Base-by-base conservation (phyloP, 2,888 invertebrate species). In the Drosophila paranaensis region DNA sequence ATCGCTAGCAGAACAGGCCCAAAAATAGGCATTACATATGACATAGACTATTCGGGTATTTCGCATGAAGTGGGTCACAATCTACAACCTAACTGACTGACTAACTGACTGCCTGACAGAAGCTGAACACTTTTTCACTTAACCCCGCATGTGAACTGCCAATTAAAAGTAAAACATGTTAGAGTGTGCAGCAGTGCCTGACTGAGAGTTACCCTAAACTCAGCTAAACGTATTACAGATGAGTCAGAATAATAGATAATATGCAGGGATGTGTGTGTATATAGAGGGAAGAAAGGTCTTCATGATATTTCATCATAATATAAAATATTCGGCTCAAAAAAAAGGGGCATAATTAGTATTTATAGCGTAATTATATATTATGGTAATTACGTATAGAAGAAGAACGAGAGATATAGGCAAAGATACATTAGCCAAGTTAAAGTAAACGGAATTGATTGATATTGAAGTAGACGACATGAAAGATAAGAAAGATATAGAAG, bases 11-110 rank as follows among this genome's bases (percentile, higher is more conserved):
- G 62, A 83, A 50, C 54, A 50, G 56, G 37, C 20, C 81, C 77
- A 55, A 74, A 83, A 83, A 88, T 88, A 88, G 86, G 25, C 65
- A 87, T 83, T 83, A 77, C 88, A 65, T 71, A 79, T 50, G 40
- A 76, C 88, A 71, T 50, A 72, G 42, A 40, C 46, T 35, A 45
- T 42, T 39, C 13, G 66, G 53, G 43, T 68, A 40, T 74, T 66
- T 74, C 16, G 20, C 39, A 46, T 51, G 27, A 14, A 56, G 37
- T 48, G 40, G 27, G 48, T 45, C 61, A 61, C 60, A 48, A 30
- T 42, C 55, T n/a, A 11, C 20, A 20, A 20, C 27, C 69, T 46
- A 61, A 57, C 70, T 63, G n/a, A 43, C 42, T 27, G 13, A 35
- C 69, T 46, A 61, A 57, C 70, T 63, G n/a, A 43, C 42, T 27